A percentile compares a stretch with the other conserved stretches of the same genome.
Evolutionary conservation across 2,797 vertebrate species (phyloP).

Genomic region (Myripristis murdjan): DNA sequence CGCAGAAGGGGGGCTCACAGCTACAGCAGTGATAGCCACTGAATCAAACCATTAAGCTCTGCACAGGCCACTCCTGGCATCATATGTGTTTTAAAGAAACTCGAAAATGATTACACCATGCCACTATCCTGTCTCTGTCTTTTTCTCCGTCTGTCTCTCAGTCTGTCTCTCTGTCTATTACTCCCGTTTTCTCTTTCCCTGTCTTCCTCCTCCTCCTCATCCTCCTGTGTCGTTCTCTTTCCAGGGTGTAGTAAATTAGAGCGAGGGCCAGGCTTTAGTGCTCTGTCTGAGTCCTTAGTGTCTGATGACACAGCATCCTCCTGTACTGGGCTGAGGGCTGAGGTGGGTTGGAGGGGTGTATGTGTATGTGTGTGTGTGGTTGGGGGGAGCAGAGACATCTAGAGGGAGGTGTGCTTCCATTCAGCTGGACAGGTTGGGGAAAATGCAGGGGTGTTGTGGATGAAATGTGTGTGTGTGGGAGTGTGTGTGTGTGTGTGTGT

Average conservation of each 20-base stretch:
- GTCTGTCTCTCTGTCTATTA: constrained; percentile 50
- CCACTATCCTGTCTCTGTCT: constrained; percentile 35
- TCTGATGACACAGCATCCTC: constrained; percentile 87
- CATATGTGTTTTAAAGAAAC: neutral
- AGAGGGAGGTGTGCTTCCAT: constrained; percentile 50
- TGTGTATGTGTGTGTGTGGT: neutral
- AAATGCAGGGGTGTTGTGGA: constrained; percentile 58
- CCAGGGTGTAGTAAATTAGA: constrained; percentile 82
- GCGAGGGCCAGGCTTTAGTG: constrained; percentile 78
- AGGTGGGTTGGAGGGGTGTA: constrained; percentile 4
- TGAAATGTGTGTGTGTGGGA: neutral
- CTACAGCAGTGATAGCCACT: constrained; percentile 42
- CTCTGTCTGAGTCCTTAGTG: constrained; percentile 82
- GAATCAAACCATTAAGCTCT: constrained; percentile 48
- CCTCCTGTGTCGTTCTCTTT: constrained; percentile 45
- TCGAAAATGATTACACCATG: constrained; percentile 46
- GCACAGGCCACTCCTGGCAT: constrained; percentile 28
- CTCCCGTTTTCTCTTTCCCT: constrained; percentile 39
- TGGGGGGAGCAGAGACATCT: constrained; percentile 1
- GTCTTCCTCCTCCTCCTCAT: constrained; percentile 16
- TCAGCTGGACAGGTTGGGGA: constrained; percentile 61
- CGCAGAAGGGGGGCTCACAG: constrained; percentile 33
- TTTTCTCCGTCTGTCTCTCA: neutral
- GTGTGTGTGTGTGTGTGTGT: constrained; percentile 22
- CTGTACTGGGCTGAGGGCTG: constrained; percentile 58